Evolutionary conservation across 2,888 invertebrate species (phyloP), one percentile per base, ranked within the genome.

Genomic region (Drosophila longiperda): DNA sequence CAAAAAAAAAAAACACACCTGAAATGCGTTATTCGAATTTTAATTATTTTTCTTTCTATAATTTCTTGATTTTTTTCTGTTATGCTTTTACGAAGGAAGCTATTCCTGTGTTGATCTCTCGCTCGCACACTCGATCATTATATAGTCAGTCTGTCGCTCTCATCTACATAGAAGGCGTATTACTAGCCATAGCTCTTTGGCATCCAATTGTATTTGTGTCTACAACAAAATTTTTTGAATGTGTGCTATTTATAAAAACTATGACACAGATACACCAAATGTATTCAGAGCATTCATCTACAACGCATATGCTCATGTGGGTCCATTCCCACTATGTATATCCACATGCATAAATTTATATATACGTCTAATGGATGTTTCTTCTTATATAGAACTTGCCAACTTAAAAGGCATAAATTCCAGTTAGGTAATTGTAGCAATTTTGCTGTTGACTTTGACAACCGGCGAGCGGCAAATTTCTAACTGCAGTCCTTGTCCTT

Each of bases 221-320:
- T 72, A 61, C 77, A 77, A 80, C 66, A 73, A 73, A 81, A 79
- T 75, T 79, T 87, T 87, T 63, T 65, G 32, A 80, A 82, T 82
- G 85, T 68, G 79, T 75, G 87, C 90, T 92, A 92, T 92, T 92
- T 92, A 86, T 89, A 89, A 85, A 81, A 84, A 76, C 78, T 82
- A 91, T 92, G 92, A 92, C 92, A 92, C 92, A 92, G 92, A 92
- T 92, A 82, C 86, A 85, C 74, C 67, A 61, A 75, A 73, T 69
- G 73, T 85, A 86, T 89, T 87, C 86, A 68, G 87, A 85, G 83
- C 86, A 82, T 75, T 85, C 81, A 85, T 80, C 78, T 85, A 87
- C 80, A 80, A 68, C 78, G 66, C 68, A 72, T 63, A 65, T 66
- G 34, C 17, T 58, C 53, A 54, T 69, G 66, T 55, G 78, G 50